Conservation (phyloP, 2,888 invertebrate species). For the Scelioninae gen. 1 region DNA sequence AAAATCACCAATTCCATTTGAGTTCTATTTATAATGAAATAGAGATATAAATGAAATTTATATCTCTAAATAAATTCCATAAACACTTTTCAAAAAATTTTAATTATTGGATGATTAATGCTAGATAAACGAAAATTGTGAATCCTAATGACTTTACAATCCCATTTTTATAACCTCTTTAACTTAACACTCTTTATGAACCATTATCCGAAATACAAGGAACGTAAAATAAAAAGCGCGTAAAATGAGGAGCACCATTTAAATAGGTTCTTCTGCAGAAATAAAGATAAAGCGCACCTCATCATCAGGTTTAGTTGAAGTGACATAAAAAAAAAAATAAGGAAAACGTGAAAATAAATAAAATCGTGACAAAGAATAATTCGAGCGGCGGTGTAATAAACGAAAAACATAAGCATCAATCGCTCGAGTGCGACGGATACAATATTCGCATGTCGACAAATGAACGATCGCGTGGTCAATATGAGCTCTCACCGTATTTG, state of each 20-base stretch:
- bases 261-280: background rate
- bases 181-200: background rate
- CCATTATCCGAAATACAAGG: constrained; percentile 1
- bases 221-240: constrained; percentile 1
- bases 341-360: background rate
- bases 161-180: background rate
- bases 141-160: background rate
- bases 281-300: background rate
- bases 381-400: too few relatives aligned
- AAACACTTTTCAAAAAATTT: too few relatives aligned
- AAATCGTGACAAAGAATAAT: too few relatives aligned
- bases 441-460: constrained; percentile 60
- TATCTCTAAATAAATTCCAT: too few relatives aligned
- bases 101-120: too few relatives aligned
- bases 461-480: constrained; percentile 68
- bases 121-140: too few relatives aligned
- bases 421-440: too few relatives aligned
- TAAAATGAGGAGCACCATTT: background rate
- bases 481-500: constrained; percentile 64
- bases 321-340: constrained; percentile 24
- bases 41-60: too few relatives aligned
- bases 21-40: too few relatives aligned
- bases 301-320: background rate
- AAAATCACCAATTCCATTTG: too few relatives aligned
- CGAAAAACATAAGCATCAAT: too few relatives aligned